Evolutionary conservation across 2,888 invertebrate genomes (phyloP), one percentile per base, ranked within the genome.

Genomic region (Ctenicera cuprea): DNA sequence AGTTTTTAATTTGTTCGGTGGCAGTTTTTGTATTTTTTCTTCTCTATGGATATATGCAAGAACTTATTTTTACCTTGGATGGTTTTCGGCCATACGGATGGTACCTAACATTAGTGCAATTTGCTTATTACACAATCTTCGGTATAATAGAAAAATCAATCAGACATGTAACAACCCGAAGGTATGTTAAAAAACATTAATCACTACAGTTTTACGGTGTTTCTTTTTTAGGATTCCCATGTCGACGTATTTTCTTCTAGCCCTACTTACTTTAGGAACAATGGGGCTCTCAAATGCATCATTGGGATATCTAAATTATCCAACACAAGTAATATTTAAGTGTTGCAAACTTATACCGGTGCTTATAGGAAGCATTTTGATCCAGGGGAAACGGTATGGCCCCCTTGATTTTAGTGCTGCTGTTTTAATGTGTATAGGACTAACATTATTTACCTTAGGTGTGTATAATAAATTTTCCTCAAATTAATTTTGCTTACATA

Each of bases 331-430:
- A 48, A 98, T 98, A 82, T 99, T 99, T 85, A 98, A 98, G 86
- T 97, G 97, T 85, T 99, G 98, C 87, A 99, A 99, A 86, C 89
- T 98, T 0, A 96, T 98, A 81, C 98, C 98, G 0, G 98, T 98
- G 0, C 91, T 99, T 85, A 92, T 97, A 75, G 98, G 98, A 20
- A 96, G 97, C 79, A 95, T 98, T 78, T 84, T 98, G 61, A 97
- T 98, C 82, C 94, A 98, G 88, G 93, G 94, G 70, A 97, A 97
- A 87, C 91, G 91, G 79, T 97, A 97, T 86, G 94, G 94, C 0
- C 89, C 92, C 16, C 84, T 97, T 75, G 97, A 98, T 86, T 94
- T 97, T 86, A 80, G 93, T 7, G 95, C 97, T 0, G 96, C 97
- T 61, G 83, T 92, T 7, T 88, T 93, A 65, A 97, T 98, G 97